Evolutionary conservation across 1,140 invertebrate species (phyloP), one percentile per base, ranked within the genome.

Genomic region (Drosophila parabipectinata): DNA sequence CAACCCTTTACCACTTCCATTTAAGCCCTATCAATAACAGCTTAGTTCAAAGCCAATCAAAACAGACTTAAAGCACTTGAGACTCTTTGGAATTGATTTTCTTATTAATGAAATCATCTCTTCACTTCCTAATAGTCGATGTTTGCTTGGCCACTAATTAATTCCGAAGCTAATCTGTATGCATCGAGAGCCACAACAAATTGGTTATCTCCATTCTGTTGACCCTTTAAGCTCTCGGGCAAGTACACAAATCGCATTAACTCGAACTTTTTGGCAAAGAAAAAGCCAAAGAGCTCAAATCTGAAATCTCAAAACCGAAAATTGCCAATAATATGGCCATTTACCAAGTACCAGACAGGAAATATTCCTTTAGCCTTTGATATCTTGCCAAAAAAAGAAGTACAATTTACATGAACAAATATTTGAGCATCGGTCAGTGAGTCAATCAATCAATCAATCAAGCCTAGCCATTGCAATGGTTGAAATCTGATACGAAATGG

Each of bases 311-410:
- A 28, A 28, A 69, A 50, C 32, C 18, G 32, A 39, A 69, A 67
- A 69, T 56, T 56, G 63, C n/a, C 55, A 56, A 68, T 69, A 69
- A 48, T 69, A 56, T 56, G 51, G 30, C 9, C 34, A 68, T 45
- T 39, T 68, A 66, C 32, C 26, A 28, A 28, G 26, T 28, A 28
- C 26, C 26, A 28, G 26, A 28, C 26, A 28, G 26, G 6, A 28
- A 48, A 28, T 64, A 61, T 24, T 48, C 44, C 44, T 28, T 28
- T 28, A 28, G 5, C 26, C 26, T 28, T 28, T 28, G 26, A 7
- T 28, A 28, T 28, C 7, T 28, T 28, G 1, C 26, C 26, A 28
- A 28, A 28, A 28, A 28, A 28, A 28, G 6, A 6, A 12, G 9
- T 9, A 37, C 34, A 37, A 37, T n/a, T 10, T n/a, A 37, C 34